Percentiles rank a stretch among this genome's conserved stretches.
phyloP scores from a whole-genome alignment of 2,888 invertebrate species.

The Cremastobaeus sp. region DNA sequence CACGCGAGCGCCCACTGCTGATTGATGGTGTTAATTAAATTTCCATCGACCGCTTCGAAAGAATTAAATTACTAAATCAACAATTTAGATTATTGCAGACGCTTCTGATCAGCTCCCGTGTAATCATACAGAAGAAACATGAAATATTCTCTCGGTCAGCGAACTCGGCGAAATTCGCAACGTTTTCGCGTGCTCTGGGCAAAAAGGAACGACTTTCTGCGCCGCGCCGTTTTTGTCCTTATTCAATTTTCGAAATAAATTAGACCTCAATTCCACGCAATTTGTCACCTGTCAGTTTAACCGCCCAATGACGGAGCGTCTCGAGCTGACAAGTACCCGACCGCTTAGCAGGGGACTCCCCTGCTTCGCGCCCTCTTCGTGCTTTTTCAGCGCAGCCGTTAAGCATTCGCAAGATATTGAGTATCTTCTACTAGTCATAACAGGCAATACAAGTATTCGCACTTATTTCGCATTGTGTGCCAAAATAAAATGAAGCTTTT shows the following conservation, averaged over 20 bases:
- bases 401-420: conserved; percentile 6
- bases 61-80: too few species aligned
- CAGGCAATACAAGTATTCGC: conserved; percentile 18
- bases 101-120: too few species aligned
- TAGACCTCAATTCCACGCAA: neutral
- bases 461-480: neutral
- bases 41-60: conserved; percentile 1
- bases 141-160: too few species aligned
- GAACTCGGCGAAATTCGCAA: too few species aligned
- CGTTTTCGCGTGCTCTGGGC: too few species aligned
- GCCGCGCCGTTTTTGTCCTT: neutral
- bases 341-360: conserved; percentile 20
- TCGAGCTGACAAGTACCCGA: conserved; percentile 11
- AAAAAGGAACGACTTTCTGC: too few species aligned
- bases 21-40: conserved; percentile 8
- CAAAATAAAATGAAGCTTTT: conserved; percentile 6
- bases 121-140: too few species aligned
- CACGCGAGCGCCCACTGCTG: conserved; percentile 1
- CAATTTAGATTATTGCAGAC: neutral
- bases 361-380: conserved; percentile 10
- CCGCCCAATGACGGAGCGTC: conserved; percentile 7
- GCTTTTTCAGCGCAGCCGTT: conserved; percentile 13
- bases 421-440: conserved; percentile 17
- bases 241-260: conserved; percentile 21
- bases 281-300: conserved; percentile 19